A percentile compares a stretch with the other conserved stretches of the same genome.
These are phyloP conservation scores for Anarrhichthys ocellatus DNA, from an alignment of 2,113 vertebrate genomes.

Conservation along the genomic window DNA sequence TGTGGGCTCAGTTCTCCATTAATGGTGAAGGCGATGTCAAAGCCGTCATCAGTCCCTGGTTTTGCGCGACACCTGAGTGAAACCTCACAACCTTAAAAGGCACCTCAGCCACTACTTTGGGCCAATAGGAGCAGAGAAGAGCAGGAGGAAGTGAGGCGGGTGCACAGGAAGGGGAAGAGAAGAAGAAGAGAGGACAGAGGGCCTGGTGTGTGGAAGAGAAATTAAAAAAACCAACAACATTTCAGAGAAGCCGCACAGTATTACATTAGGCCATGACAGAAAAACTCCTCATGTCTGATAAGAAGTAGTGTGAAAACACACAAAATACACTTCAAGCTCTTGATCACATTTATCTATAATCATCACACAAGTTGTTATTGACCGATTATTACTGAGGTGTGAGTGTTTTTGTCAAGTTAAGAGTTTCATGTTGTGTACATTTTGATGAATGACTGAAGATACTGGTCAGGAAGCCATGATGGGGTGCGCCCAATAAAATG, in stretches of 20 bases:
- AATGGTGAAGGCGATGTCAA: neutral
- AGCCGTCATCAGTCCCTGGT: neutral
- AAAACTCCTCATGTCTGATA: conserved; percentile 24
- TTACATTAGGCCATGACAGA: conserved; percentile 15
- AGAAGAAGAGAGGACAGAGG: neutral
- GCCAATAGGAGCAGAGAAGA: conserved; percentile 55
- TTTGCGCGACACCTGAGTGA: conserved; percentile 27
- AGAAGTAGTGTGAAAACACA: conserved; percentile 21
- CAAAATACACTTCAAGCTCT: conserved; percentile 20
- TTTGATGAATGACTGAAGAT: conserved; percentile 30
- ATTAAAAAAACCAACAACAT: conserved; percentile 22
- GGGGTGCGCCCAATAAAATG: conserved; percentile 29
- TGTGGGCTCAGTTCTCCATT: conserved; percentile 1
- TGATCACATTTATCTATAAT: conserved; percentile 37
- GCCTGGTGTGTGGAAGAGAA: conserved; percentile 34
- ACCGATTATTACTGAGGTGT: neutral
- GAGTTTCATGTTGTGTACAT: neutral
- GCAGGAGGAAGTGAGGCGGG: conserved; percentile 68
- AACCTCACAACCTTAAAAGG: conserved; percentile 70
- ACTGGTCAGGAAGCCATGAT: conserved; percentile 19
- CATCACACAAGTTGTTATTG: conserved; percentile 28
- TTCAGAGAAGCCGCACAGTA: conserved; percentile 13
- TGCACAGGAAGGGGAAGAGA: conserved; percentile 61
- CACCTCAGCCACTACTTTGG: conserved; percentile 36
- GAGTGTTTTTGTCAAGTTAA: neutral